Evolutionary conservation across 1,140 invertebrate species (phyloP).

Genomic region (Reticulitermes speratus): DNA sequence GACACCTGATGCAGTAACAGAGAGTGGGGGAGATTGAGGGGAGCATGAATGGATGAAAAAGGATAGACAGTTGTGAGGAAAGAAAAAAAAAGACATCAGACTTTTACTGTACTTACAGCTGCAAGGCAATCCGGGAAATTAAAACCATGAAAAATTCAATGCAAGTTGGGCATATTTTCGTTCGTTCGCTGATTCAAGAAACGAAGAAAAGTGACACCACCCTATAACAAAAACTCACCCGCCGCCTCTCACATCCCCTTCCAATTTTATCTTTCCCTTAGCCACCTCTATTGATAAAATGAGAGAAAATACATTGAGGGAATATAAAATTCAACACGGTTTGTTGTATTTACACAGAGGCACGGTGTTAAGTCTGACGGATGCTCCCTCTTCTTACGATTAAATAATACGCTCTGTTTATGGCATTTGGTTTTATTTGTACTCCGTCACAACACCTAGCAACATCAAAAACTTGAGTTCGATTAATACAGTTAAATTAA

Average conservation of each 20-base stretch:
- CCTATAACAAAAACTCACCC: neutral
- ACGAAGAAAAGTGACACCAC: constrained; percentile 5
- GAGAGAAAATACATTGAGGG: neutral
- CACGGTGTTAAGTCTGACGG: neutral
- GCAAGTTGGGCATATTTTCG: constrained; percentile 21
- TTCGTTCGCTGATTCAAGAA: constrained; percentile 28
- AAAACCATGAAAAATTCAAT: constrained; percentile 32
- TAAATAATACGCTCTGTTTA: no score
- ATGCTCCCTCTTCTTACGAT: no score
- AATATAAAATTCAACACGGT: neutral
- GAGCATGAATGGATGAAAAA: neutral
- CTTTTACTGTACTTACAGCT: constrained; percentile 22
- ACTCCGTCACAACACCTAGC: no score
- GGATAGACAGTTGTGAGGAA: no score
- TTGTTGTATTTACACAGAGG: neutral
- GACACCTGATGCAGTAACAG: neutral
- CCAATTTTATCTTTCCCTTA: neutral
- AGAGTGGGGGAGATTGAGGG: neutral
- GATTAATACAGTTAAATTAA: no score
- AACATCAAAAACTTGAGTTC: no score
- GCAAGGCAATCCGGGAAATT: constrained; percentile 26
- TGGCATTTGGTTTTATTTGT: no score
- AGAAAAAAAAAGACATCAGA: neutral
- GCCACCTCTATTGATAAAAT: neutral
- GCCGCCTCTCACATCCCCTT: neutral